Evolutionary conservation across 2,888 invertebrate species (phyloP), one percentile per base, ranked within the genome.

Genomic region (Hypomecis atomaria): DNA sequence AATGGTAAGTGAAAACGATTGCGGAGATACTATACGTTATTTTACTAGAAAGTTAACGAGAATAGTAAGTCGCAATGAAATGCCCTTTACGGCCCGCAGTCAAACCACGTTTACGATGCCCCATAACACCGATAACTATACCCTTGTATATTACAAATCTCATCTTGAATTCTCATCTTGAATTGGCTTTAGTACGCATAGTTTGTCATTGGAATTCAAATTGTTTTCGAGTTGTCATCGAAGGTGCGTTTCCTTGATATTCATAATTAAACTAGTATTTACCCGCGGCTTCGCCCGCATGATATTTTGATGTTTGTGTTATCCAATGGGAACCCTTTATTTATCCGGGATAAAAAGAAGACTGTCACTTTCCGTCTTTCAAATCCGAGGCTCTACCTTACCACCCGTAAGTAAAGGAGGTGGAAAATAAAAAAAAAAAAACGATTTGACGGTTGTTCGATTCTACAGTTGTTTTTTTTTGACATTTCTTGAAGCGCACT

Each of bases 151-250:
- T 79, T 78, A 76, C 67, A 74, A 76, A 78, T 72, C 67, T 71
- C 64, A 78, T 72, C 67, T 71, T 63, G 63, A 68, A 64, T 66
- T 66, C 60, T 64, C 69, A 61, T 76, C 76, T 77, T 72, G 73
- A 78, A 77, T 78, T 72, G 60, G 56, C 55, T 63, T 55, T 56
- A 55, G 43, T 50, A 57, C 56, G 60, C 54, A 58, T 62, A 66
- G 63, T 66, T 67, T 75, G 74, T 77, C 74, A 74, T 75, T 73
- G 76, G 77, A 81, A 81, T 80, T 81, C 79, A 75, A 84, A 78
- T 78, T 75, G 78, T 74, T 73, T 77, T 77, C 73, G 76, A 78
- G 68, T 73, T 77, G 76, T 78, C 77, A 78, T 78, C 74, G 75
- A 59, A 62, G 56, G 54, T 55, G 70, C 82, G 80, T 78, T 84